Base-by-base conservation (phyloP, 2,888 invertebrate genomes). In the Lasioglossum zephyrum region DNA sequence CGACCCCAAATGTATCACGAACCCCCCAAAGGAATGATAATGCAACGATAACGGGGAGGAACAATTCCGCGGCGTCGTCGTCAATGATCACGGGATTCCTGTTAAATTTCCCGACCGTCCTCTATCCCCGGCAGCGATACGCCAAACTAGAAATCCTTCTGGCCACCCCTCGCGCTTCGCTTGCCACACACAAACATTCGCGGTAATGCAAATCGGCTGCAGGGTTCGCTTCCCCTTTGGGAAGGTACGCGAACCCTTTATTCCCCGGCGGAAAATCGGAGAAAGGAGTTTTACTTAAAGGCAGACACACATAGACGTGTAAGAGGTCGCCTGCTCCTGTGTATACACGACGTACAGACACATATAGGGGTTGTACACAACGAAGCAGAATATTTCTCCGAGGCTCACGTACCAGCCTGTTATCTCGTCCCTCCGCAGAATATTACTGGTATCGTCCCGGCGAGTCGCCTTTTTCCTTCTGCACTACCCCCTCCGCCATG, bases 371-470 rank as follows among this genome's bases (percentile, higher is more conserved):
- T 18, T 8, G 22, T 8, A 39, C 69, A 41, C 36, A 78, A 63
- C 69, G 44, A 53, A 18, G 66, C 81, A 66, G 77, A 82, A 85
- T 89, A 89, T 85, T 89, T 87, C 84, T 87, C 73, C 80, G 82
- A 73, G 70, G 76, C 89, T 88, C 89, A 85, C 85, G 89, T 85
- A 85, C 83, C 83, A 79, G 84, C 77, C 89, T 84, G 87, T 89
- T 89, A 89, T 89, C 89, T 89, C 82, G 80, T 87, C 76, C 80
- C 86, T 85, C 77, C 82, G 84, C 87, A 75, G 84, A 87, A 89
- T 89, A 89, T 89, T 87, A 87, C 86, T 87, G 84, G 84, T 85
- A 89, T 89, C 89, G 88, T 87, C 84, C 79, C 80, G 66, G 77
- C n/a, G 86, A 87, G 79, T 87, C 81, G 81, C 75, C 84, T 89